A percentile compares a stretch with the other conserved stretches of the same genome.
Conservation (phyloP, 2,797 vertebrate species). For the Danionella dracula region DNA sequence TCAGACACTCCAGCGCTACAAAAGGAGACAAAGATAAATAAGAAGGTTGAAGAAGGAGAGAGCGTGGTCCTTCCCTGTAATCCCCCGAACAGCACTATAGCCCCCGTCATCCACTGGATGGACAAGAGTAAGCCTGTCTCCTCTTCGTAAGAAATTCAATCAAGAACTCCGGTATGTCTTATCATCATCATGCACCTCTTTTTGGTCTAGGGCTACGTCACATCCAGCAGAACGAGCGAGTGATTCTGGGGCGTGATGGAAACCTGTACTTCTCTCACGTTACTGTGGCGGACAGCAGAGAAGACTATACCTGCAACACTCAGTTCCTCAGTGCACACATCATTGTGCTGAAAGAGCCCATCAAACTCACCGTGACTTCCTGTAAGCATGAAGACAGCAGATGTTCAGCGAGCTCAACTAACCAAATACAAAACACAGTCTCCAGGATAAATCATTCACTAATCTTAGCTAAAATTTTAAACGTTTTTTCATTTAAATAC, state of each 20-base stretch:
- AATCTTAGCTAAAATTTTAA: too few relatives aligned
- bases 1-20: slow-evolving; percentile 64
- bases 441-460: too few relatives aligned
- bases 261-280: slow-evolving; percentile 89
- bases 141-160: slow-evolving; percentile 28
- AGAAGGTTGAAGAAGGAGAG: slow-evolving; percentile 59
- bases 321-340: slow-evolving; percentile 82
- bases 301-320: slow-evolving; percentile 86
- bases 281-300: slow-evolving; percentile 67
- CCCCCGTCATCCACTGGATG: slow-evolving; percentile 78
- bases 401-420: too few relatives aligned
- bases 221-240: slow-evolving; percentile 78
- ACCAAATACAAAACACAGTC: too few relatives aligned
- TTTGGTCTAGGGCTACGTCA: slow-evolving; percentile 66
- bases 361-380: slow-evolving; percentile 73
- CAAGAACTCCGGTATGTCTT: background rate
- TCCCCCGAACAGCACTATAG: slow-evolving; percentile 65
- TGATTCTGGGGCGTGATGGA: slow-evolving; percentile 80
- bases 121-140: slow-evolving; percentile 66
- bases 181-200: background rate
- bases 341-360: slow-evolving; percentile 85
- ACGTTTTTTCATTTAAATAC: too few relatives aligned
- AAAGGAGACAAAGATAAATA: slow-evolving; percentile 62
- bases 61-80: slow-evolving; percentile 65
- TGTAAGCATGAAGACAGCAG: slow-evolving; percentile 65